Evolutionary conservation across 2,113 vertebrate genomes (phyloP), one percentile per base, ranked within the genome.

Genomic region (Indicator maculatus): DNA sequence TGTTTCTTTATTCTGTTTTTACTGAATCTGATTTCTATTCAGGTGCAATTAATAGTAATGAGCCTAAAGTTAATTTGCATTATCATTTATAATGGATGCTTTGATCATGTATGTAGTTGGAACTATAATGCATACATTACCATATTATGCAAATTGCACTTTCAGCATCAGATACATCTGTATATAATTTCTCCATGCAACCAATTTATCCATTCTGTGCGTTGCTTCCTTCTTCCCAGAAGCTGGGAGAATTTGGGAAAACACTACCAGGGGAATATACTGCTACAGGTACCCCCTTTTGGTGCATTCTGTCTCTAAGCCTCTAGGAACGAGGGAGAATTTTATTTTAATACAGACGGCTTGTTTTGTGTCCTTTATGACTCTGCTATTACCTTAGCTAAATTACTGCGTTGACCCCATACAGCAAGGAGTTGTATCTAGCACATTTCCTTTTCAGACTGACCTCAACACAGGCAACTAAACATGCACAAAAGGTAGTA

Each of bases 71-170:
- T 95, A 93, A 95, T 93, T 93, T 94, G 85, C 79, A 89, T 96
- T 91, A 89, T 94, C 64, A 95, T 86, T 96, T 93, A 86, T 61
- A 78, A 47, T 77, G 76, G 45, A 74, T 91, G 79, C 94, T 96
- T 96, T 96, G 96, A 95, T 97, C 96, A 97, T 88, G 79, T 97
- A 95, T 95, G 93, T 97, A 95, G 94, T 39, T 83, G 88, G 76
- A 80, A 83, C 89, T 93, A 55, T 44, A 89, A 86, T 60, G 91
- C 93, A 90, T 55, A 67, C 39, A 95, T 96, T 95, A 97, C 87
- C 94, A 91, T 89, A 96, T 93, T 96, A 96, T 95, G 93, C 83
- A 93, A 94, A 95, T 93, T 21, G 14, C 28, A 78, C 56, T 91
- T 91, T 69, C 93, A 93, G 56, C 30, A 7, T 83, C 83, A 95